These are phyloP conservation scores for Pyrgus malvae DNA, from an alignment of 2,888 invertebrate species.

Conservation along the genomic window DNA sequence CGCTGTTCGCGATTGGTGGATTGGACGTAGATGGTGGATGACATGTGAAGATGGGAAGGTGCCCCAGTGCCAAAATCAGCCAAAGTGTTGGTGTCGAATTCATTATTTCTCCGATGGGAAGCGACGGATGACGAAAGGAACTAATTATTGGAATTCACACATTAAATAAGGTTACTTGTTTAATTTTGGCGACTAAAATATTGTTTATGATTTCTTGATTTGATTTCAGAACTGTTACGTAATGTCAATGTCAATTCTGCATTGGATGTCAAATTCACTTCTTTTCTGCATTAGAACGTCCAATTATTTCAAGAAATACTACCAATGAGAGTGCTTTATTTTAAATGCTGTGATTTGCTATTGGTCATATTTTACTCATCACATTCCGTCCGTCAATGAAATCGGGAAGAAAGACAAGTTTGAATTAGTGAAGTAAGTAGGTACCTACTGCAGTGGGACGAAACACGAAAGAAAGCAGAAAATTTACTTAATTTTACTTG, in stretches of 20 bases:
- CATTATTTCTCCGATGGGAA: no score
- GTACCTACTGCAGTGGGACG: constrained; percentile 17
- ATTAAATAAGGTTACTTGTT: no score
- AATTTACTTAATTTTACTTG: constrained; percentile 3
- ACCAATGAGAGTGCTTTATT: background rate
- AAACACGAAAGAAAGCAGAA: background rate
- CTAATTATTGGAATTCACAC: no score
- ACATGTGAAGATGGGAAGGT: no score
- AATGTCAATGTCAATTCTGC: constrained; percentile 11
- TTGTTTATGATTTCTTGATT: background rate
- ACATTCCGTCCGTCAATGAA: no score
- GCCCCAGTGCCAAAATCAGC: no score
- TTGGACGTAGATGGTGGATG: no score
- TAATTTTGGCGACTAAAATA: background rate
- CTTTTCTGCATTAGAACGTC: constrained; percentile 19
- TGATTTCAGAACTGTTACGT: constrained; percentile 1
- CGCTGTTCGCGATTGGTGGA: no score
- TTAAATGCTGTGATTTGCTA: background rate
- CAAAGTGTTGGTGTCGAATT: no score
- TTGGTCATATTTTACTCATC: constrained; percentile 5
- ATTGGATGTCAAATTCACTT: constrained; percentile 2
- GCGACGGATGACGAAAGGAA: no score
- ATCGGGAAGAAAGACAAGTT: no score
- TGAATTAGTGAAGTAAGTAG: no score
- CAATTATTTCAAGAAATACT: background rate